Percentiles rank a stretch among this genome's conserved stretches.
Evolutionary conservation across 2,797 vertebrate genomes (phyloP).

Genomic region (Podarcis lilfordi): DNA sequence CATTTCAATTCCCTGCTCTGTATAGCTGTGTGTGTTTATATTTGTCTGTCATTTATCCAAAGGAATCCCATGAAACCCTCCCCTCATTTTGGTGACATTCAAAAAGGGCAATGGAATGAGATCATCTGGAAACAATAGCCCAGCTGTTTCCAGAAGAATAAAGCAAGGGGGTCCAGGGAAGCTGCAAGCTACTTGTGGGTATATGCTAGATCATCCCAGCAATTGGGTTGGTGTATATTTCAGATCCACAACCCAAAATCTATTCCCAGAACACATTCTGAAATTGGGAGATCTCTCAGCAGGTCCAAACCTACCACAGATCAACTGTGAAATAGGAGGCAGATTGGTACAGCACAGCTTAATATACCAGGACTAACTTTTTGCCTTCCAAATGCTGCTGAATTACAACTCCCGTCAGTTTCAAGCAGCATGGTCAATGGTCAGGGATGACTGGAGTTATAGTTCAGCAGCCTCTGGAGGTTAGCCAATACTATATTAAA

Average conservation of each 20-base stretch:
- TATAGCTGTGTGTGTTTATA: conserved; percentile 17
- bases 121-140: conserved; percentile 28
- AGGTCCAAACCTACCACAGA: not conserved
- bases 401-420: too few species aligned
- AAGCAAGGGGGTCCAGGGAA: not conserved
- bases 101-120: not conserved
- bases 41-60: conserved; percentile 31
- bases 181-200: not conserved
- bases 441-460: too few species aligned
- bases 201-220: not conserved
- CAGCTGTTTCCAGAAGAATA: conserved; percentile 21
- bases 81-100: conserved; percentile 28
- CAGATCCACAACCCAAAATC: not conserved
- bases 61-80: conserved; percentile 20
- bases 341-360: not conserved
- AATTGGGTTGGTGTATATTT: not conserved
- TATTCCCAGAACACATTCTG: not conserved
- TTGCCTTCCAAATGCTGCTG: too few species aligned
- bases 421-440: too few species aligned
- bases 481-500: too few species aligned
- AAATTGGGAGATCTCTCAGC: not conserved
- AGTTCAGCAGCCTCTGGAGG: too few species aligned
- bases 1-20: conserved; percentile 19
- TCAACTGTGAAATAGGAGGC: not conserved
- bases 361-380: too few species aligned